Evolutionary conservation across 2,113 vertebrate species (phyloP).

Genomic region (Pygoscelis antarcticus): DNA sequence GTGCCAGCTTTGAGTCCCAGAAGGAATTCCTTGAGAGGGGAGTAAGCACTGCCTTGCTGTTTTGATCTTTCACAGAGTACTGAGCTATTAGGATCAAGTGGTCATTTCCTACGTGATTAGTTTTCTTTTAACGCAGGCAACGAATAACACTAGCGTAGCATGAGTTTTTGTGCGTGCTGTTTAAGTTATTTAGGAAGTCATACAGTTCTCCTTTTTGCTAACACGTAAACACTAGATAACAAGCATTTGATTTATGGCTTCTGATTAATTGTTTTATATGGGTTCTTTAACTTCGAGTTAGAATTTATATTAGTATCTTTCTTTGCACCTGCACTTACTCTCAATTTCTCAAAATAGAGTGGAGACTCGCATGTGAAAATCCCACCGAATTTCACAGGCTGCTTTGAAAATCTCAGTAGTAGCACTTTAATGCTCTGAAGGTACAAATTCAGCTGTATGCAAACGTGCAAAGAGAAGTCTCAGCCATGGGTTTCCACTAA

Average conservation of each 20-base stretch:
- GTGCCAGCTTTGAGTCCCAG: background rate
- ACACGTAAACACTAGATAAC: background rate
- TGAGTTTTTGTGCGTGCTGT: background rate
- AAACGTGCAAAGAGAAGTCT: slow-evolving; percentile 3
- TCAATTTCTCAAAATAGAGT: slow-evolving; percentile 20
- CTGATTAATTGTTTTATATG: background rate
- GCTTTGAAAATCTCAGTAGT: background rate
- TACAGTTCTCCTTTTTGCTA: background rate
- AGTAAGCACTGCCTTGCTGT: background rate
- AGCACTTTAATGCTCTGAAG: background rate
- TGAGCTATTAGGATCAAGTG: background rate
- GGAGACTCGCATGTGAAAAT: background rate
- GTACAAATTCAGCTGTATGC: slow-evolving; percentile 48
- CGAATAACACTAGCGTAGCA: background rate
- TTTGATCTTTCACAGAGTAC: background rate
- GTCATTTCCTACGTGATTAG: background rate
- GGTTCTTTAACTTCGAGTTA: background rate
- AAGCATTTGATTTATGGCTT: background rate
- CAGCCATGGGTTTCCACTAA: background rate
- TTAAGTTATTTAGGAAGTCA: background rate
- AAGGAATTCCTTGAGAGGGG: background rate
- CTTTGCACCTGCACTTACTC: slow-evolving; percentile 14
- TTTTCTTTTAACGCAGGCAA: background rate
- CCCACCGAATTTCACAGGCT: slow-evolving; percentile 2
- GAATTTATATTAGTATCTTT: background rate